Base-by-base conservation (phyloP, 2,888 invertebrate species). In the Elegia similella region DNA sequence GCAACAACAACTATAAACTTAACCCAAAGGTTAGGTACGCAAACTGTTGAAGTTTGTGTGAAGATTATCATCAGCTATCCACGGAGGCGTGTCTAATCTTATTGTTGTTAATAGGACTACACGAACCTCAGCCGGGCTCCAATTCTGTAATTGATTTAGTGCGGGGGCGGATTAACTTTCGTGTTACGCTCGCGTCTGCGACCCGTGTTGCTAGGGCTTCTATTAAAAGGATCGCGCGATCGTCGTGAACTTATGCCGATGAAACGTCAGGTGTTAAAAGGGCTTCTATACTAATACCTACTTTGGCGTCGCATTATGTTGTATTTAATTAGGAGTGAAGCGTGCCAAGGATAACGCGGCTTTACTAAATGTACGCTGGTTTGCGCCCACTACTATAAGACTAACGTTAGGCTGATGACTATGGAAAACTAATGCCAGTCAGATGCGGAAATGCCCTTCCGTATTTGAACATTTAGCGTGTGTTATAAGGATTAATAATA, bases 211-310 rank as follows among this genome's bases (percentile, higher is more conserved):
- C 50, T 78, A 83, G 54, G 89, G 86, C 81, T 88, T 89, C 88
- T 75, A 80, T 79, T 88, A 88, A 88, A 84, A 76, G 86, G 86
- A 87, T 84, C 71, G 72, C 75, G 75, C 75, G 80, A 83, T 84
- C 80, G 80, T 72, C 70, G 64, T 62, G 73, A 76, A 73, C 78
- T 84, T 76, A 71, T 75, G 73, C 76, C 42, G 52, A 15, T 53
- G 72, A 62, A 65, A 67, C 70, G 68, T 65, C 72, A 72, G 68
- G 77, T 68, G 72, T 68, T 64, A 69, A 67, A 62, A 72, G 66
- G 72, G 76, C 76, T 80, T 77, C 73, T 59, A 63, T 65, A 67
- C 66, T 62, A 68, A 62, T 58, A 23, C n/a, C 30, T 7, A 56
- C 62, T 65, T 65, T 68, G 66, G 64, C 64, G 62, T 68, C 66